These are phyloP conservation scores for Galeruca laticollis DNA, from an alignment of 2,888 invertebrate species.

Conservation along the genomic window DNA sequence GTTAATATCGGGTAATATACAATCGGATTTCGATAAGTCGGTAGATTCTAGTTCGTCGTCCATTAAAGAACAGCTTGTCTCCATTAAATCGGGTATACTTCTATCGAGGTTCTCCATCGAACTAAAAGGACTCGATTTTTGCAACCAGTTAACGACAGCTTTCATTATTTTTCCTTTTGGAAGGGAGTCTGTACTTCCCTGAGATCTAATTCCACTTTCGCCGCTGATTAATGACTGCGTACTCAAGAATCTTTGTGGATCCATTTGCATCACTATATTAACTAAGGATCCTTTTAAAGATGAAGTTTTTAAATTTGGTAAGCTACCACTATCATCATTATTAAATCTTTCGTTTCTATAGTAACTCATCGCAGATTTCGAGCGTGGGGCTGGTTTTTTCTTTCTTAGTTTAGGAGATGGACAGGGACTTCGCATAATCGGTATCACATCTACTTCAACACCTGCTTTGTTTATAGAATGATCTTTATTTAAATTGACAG, in stretches of 20 bases:
- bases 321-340: conserved; percentile 60
- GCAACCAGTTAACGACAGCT: conserved; percentile 64
- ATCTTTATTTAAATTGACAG: conserved; percentile 67
- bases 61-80: conserved; percentile 54
- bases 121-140: conserved; percentile 59
- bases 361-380: conserved; percentile 63
- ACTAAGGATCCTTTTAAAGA: conserved; percentile 55
- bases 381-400: conserved; percentile 56
- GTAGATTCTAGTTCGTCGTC: conserved; percentile 54
- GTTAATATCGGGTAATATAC: conserved; percentile 56
- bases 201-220: conserved; percentile 53
- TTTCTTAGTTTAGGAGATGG: conserved; percentile 61
- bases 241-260: conserved; percentile 61
- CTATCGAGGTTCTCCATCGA: conserved; percentile 57
- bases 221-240: conserved; percentile 58
- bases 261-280: conserved; percentile 59
- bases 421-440: conserved; percentile 65
- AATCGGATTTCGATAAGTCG: conserved; percentile 43
- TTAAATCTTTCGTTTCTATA: conserved; percentile 52
- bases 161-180: conserved; percentile 60
- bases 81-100: conserved; percentile 52
- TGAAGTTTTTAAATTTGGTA: conserved; percentile 61
- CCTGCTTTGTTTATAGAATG: conserved; percentile 72
- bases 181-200: conserved; percentile 60
- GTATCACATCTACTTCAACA: conserved; percentile 67